These are phyloP conservation scores for Acanthis flammea DNA, from an alignment of 2,797 vertebrate species.

Conservation along the genomic window DNA sequence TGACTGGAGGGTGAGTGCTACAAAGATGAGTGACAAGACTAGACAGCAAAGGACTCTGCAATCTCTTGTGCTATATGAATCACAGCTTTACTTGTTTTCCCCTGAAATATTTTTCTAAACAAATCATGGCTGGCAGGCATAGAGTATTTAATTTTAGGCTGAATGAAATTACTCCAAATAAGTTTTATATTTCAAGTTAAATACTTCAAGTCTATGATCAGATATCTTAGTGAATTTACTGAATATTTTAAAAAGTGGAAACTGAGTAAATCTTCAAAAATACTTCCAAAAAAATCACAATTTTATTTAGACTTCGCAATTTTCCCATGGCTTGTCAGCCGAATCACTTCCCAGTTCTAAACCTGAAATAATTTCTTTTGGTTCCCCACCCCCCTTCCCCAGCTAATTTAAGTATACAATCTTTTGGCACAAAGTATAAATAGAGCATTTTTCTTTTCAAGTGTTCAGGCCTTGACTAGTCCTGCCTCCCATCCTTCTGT, in stretches of 20 bases:
- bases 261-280: neutral
- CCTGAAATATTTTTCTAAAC: neutral
- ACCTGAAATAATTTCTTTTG: neutral
- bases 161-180: neutral
- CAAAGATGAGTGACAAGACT: neutral
- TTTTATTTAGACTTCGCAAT: neutral
- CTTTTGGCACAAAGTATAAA: neutral
- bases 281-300: neutral
- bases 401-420: neutral
- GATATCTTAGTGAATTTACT: neutral
- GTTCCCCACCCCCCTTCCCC: neutral
- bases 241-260: neutral
- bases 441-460: neutral
- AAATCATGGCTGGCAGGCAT: neutral
- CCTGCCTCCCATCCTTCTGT: constrained; percentile 6
- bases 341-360: neutral
- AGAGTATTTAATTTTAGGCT: neutral
- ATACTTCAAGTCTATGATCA: neutral
- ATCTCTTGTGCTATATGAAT: neutral
- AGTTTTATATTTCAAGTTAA: neutral
- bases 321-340: neutral
- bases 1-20: neutral
- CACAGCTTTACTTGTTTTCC: neutral
- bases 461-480: neutral
- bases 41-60: neutral